Evolutionary conservation across 2,113 vertebrate genomes (phyloP).

Genomic region (Hippotragus niger): DNA sequence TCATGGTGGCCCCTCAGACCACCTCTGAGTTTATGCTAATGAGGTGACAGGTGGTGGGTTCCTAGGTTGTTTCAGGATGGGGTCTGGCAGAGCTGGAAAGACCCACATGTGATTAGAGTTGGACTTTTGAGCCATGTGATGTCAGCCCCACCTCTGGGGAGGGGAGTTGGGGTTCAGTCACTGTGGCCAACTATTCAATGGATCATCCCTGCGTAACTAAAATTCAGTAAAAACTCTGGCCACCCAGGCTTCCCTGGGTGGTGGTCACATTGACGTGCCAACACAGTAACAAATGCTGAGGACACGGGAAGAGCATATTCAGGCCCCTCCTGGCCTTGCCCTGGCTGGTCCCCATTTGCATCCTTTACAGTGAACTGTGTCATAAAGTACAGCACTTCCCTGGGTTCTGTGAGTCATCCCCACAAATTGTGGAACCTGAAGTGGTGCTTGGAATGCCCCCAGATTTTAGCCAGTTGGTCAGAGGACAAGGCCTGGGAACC

Average conservation of each 20-base stretch:
- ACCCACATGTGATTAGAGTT: background rate
- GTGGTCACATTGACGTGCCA: rapidly evolving
- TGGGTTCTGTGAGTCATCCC: background rate
- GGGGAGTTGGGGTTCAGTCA: background rate
- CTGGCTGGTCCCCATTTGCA: background rate
- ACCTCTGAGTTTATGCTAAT: background rate
- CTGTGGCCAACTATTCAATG: rapidly evolving
- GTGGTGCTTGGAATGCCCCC: background rate
- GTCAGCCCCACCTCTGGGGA: too few species aligned
- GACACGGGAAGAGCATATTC: background rate
- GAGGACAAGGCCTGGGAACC: background rate
- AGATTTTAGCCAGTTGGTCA: background rate
- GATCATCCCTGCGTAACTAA: background rate
- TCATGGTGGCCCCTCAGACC: background rate
- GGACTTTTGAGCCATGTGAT: background rate
- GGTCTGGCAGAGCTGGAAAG: background rate
- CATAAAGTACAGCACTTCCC: too few species aligned
- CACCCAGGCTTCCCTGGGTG: too few species aligned
- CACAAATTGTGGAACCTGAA: background rate
- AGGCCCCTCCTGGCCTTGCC: background rate
- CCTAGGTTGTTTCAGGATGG: background rate
- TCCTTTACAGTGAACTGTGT: background rate
- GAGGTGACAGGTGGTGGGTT: background rate
- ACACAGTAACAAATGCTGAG: background rate
- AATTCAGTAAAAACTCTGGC: background rate